A percentile compares a stretch with the other conserved stretches of the same genome.
phyloP scores from a whole-genome alignment of 2,888 invertebrate species.

The Cryptus viduatorius region DNA sequence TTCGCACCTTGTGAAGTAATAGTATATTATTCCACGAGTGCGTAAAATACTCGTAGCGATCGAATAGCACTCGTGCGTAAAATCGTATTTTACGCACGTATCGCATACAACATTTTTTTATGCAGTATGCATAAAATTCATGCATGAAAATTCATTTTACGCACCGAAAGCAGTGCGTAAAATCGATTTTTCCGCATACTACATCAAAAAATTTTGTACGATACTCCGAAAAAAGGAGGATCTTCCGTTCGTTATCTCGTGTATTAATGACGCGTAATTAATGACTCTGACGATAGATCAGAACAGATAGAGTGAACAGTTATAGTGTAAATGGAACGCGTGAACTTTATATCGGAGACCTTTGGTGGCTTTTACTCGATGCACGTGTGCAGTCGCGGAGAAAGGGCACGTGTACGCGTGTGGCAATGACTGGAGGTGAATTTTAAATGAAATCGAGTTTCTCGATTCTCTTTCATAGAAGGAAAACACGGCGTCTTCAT shows the following conservation, averaged over 20 bases:
- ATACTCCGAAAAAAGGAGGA: background rate
- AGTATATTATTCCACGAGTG: too few relatives aligned
- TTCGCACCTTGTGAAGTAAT: too few relatives aligned
- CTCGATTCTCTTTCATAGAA: slow-evolving; percentile 29
- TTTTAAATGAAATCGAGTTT: slow-evolving; percentile 63
- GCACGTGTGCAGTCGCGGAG: slow-evolving; percentile 45
- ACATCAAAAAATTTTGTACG: too few relatives aligned
- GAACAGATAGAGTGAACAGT: background rate
- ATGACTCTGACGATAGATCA: background rate
- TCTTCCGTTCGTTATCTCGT: background rate
- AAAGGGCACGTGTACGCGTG: slow-evolving; percentile 56
- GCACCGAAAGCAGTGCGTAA: too few relatives aligned
- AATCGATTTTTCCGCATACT: too few relatives aligned
- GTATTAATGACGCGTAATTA: background rate
- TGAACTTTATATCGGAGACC: slow-evolving; percentile 19
- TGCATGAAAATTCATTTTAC: too few relatives aligned
- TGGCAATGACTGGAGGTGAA: slow-evolving; percentile 56
- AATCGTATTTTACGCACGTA: too few relatives aligned
- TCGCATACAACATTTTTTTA: too few relatives aligned
- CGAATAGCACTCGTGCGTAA: too few relatives aligned
- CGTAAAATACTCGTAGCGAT: too few relatives aligned
- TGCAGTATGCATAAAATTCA: too few relatives aligned
- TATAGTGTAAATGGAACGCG: slow-evolving; percentile 15
- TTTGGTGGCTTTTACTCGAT: slow-evolving; percentile 9
- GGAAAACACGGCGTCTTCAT: background rate